Conservation (phyloP, 2,797 vertebrate species). For the Xerus rutilus region DNA sequence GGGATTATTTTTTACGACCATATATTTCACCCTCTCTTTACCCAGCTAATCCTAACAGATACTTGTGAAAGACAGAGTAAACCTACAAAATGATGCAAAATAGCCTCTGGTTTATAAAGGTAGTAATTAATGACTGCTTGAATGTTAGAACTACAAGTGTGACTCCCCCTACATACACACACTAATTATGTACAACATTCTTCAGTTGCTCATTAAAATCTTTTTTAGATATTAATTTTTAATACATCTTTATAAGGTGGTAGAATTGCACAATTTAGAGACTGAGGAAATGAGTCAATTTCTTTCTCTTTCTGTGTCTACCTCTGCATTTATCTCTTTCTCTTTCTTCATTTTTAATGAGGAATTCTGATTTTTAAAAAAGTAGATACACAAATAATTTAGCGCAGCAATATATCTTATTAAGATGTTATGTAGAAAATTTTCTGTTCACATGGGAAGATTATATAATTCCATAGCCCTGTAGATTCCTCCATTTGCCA, state of each 20-base stretch:
- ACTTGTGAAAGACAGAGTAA: not conserved
- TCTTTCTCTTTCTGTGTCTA: not conserved
- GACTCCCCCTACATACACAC: not conserved
- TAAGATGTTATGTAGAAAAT: not conserved
- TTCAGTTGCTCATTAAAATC: not conserved
- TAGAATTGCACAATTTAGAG: constrained; percentile 20
- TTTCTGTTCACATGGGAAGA: not conserved
- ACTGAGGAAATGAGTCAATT: constrained; percentile 1
- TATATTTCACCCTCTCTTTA: not conserved
- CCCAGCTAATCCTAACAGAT: not conserved
- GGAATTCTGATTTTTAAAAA: not conserved
- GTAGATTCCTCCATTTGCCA: not conserved
- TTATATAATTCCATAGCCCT: not conserved
- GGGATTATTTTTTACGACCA: not conserved
- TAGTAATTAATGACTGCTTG: not conserved
- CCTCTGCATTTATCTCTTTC: not conserved
- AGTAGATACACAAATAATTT: not conserved
- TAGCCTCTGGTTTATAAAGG: not conserved
- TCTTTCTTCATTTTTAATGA: not conserved
- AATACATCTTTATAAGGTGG: not conserved
- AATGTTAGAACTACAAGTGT: not conserved
- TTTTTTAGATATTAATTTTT: constrained; percentile 49
- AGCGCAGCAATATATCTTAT: constrained; percentile 7
- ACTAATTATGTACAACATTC: constrained; percentile 23
- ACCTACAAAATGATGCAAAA: not conserved